These are phyloP conservation scores for Emydocephalus ijimae DNA, from an alignment of 2,113 vertebrate species.

Conservation along the genomic window DNA sequence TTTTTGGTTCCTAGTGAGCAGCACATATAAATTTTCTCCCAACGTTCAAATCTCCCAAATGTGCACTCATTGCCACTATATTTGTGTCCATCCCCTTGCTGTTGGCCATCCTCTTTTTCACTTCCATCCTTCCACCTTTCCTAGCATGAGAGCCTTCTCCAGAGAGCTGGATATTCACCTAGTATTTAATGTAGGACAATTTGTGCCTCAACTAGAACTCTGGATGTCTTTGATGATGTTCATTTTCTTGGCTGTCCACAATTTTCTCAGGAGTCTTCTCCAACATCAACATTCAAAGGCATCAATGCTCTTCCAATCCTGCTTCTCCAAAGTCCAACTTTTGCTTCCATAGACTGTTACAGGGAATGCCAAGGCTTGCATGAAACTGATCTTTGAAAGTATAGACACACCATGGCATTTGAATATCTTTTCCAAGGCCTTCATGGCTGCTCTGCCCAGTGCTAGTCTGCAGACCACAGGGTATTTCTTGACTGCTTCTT, in stretches of 20 bases:
- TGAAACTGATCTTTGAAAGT: not conserved
- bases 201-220: not conserved
- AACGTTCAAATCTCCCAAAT: not conserved
- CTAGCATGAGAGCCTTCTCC: not conserved
- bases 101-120: not conserved
- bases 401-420: not conserved
- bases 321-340: not conserved
- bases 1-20: not conserved
- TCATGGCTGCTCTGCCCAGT: not conserved
- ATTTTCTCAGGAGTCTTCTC: not conserved
- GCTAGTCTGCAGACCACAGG: not conserved
- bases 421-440: not conserved
- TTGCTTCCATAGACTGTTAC: not conserved
- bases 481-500: not conserved
- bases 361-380: not conserved
- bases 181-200: not conserved
- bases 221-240: not conserved
- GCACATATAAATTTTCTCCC: not conserved
- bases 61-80: not conserved
- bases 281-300: not conserved
- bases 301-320: not conserved
- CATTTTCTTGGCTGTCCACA: not conserved
- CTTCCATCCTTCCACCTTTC: not conserved
- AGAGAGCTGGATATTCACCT: not conserved
- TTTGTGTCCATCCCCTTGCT: not conserved